Base-by-base conservation (phyloP, 2,888 invertebrate genomes). In the Catocala nupta region DNA sequence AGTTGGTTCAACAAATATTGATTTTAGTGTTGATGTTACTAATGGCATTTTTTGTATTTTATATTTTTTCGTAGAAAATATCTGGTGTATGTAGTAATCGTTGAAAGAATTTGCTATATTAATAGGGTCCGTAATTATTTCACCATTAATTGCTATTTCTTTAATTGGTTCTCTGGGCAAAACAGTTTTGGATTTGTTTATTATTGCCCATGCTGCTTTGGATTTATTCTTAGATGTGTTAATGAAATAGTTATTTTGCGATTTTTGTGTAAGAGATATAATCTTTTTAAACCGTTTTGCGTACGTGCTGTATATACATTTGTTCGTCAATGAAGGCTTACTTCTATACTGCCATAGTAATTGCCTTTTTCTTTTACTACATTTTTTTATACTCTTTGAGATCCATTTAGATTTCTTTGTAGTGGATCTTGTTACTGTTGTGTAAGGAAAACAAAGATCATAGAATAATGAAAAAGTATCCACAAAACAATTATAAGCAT, bases 91-190 rank as follows among this genome's bases (percentile, higher is more conserved):
- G 9, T 47, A 56, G 13, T 39, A 56, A 6, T 44, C 47, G 25
- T 61, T 61, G 8, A 56, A 61, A n/a, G 52, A 44, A 9, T 54
- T 25, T 7, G 61, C 61, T 43, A 52, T 61, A 12, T 56, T 12
- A 6, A 36, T 39, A 12, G 61, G 55, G 6, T 52, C 10, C 2
- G 55, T 42, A 10, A 61, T n/a, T 25, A 6, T 55, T 5, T 45
- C 34, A 5, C 36, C 11, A 12, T 45, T 36, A 12, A 1, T 16
- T 16, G 16, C 16, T 16, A 16, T 16, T 55, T 42, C 43, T 55
- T 5, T 25, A 5, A 43, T 10, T 43, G 11, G 43, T 43, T 8
- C 11, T 43, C 11, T 43, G 11, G 43, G 9, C 16, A 43, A 43
- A 43, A 11, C 16, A 12, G 8, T 36, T 49, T 42, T 54, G 1